Conservation (phyloP, 2,113 vertebrate species). For the Melospiza georgiana region DNA sequence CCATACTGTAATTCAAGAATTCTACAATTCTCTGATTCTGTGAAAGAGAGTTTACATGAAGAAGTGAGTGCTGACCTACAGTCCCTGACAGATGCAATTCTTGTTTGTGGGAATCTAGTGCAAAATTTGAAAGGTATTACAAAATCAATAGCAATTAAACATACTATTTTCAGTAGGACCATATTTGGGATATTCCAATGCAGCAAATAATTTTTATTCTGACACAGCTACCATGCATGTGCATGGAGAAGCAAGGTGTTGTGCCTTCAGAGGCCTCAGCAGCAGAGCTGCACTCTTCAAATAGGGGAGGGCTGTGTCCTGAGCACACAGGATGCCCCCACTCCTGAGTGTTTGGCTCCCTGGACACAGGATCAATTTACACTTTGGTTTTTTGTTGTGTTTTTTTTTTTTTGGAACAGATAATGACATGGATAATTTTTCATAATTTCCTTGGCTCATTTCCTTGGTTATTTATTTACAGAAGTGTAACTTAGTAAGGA, state of each 20-base stretch:
- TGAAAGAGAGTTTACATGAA: background rate
- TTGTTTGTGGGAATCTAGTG: background rate
- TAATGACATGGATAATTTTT: background rate
- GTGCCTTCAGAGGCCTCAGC: background rate
- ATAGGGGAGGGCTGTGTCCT: background rate
- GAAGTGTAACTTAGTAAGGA: background rate
- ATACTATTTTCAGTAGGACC: background rate
- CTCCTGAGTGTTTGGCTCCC: background rate
- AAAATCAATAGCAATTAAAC: background rate
- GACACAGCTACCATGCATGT: background rate
- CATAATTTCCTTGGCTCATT: background rate
- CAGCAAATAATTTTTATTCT: background rate
- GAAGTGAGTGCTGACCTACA: background rate
- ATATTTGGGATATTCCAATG: background rate
- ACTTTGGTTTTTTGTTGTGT: too few relatives aligned
- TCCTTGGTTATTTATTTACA: background rate
- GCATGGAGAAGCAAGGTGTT: background rate
- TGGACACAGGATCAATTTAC: background rate
- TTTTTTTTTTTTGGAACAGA: background rate
- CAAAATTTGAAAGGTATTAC: background rate
- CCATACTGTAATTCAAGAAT: too few relatives aligned
- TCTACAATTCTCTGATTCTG: background rate
- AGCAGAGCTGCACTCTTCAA: background rate
- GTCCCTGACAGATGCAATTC: background rate
- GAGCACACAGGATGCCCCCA: background rate